Base-by-base conservation (phyloP, 2,113 vertebrate genomes). In the Prionailurus viverrinus region DNA sequence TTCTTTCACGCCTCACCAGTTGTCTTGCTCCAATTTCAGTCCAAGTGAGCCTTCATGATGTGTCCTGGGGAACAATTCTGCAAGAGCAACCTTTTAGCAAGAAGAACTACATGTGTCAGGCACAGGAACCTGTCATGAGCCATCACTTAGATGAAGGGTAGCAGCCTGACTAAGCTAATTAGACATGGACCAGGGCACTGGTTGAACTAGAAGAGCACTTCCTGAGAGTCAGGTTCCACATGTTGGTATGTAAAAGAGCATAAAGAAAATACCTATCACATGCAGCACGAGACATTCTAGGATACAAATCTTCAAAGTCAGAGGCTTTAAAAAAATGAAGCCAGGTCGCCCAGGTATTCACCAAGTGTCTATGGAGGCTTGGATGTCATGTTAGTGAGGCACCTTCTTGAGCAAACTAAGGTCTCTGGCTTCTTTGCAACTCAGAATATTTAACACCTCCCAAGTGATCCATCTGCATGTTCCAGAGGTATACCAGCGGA, bases 261-360 rank as follows among this genome's bases (percentile, higher is more conserved):
- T 7, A 82, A 76, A 88, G 93, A 91, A 89, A 63, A 86, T 31
- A 88, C 25, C 31, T 39, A 18, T 81, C n/a, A 8, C 7, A 4
- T 71, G n/a, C 1, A 53, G 6, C 4, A n/a, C 23, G 41, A 95
- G 19, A 58, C 31, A 89, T 33, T 83, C 68, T 73, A 3, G 45
- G 33, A 93, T 48, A 97, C 27, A 93, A 71, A 71, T 29, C 45
- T 58, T 91, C 71, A 96, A 91, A 95, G 69, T 39, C 36, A 95
- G 65, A 91, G 58, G 25, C 69, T 80, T 95, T 71, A 41, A 82
- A 93, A 79, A 84, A 84, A 18, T 9, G 78, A 94, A 82, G 95
- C 51, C 81, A 92, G 33, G 6, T 33, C 83, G 41, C 63, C 15
- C 68, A 80, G 45, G 39, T 19, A 61, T 76, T 93, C 74, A 85